Evolutionary conservation across 2,113 vertebrate species (phyloP).

Genomic region (Struthidea cinerea): DNA sequence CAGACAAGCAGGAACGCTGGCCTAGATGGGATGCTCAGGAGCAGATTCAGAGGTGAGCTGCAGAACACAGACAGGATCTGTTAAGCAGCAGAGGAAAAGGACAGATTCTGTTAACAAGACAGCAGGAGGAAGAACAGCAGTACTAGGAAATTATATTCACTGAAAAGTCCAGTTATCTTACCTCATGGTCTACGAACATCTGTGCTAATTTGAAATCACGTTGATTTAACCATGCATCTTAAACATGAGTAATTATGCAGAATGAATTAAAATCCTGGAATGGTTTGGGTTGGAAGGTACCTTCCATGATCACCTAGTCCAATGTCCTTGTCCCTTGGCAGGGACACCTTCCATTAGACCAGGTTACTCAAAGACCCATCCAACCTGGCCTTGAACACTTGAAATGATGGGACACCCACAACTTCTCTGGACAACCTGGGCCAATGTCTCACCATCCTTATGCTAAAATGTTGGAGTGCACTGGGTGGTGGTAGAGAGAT

Average conservation of each 20-base stretch:
- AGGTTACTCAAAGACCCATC: background rate
- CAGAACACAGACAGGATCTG: background rate
- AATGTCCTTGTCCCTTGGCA: background rate
- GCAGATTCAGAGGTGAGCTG: background rate
- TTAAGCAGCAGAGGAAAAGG: background rate
- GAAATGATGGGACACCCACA: background rate
- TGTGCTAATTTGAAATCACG: background rate
- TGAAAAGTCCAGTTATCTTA: background rate
- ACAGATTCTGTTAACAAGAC: background rate
- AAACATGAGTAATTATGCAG: background rate
- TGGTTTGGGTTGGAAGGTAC: background rate
- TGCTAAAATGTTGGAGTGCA: too few relatives aligned
- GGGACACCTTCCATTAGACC: background rate
- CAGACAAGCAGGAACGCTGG: background rate
- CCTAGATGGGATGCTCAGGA: background rate
- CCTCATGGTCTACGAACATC: background rate
- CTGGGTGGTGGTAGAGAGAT: too few relatives aligned
- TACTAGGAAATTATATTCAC: background rate
- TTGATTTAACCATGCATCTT: background rate
- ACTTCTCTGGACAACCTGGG: background rate
- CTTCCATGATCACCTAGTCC: background rate
- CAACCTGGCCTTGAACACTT: background rate
- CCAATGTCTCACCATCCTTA: background rate
- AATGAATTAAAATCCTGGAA: background rate
- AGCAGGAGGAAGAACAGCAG: background rate